Base-by-base conservation (phyloP, 2,888 invertebrate genomes). In the Microplitis manilae region DNA sequence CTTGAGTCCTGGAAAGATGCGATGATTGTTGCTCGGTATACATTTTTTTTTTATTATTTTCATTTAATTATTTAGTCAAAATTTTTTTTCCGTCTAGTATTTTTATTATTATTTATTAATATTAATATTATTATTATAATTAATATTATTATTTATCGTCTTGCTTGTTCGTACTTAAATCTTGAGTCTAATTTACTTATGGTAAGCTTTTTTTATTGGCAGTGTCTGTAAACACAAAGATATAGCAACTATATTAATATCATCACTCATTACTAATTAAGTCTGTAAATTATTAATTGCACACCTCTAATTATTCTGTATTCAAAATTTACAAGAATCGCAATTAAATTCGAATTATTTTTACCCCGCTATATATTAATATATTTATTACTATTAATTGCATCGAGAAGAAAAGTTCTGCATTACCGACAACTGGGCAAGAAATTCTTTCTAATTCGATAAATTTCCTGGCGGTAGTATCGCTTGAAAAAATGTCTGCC, bases 1-100 rank as follows among this genome's bases (percentile, higher is more conserved):
- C 88, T 89, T 88, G 86, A 87, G 85, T 87, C 86, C 84, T 86
- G 87, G 87, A 88, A 88, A 89, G 85, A 87, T 87, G 87, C 85
- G 87, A 84, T 84, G 86, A 86, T 87, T 87, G 84, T 86, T 79
- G 84, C 84, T 85, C 82, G 84, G 82, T 83, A 85, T 77, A 30
- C 30, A 30, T 60, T 59, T 65, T 61, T 60, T 59, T 65, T 61
- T 67, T 77, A n/a, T 59, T 68, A 38, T 61, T 75, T 70, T 79
- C 77, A 72, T 79, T 79, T 81, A 78, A 76, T 76, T 74, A 76
- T 79, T 30, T 62, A 70, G 74, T 73, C 76, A 76, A 20, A 39
- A 75, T 77, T 79, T 65, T 81, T 79, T 78, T 79, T 78, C 76
- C 67, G 79, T 72, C n/a, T 17, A 41, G 76, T 78, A 71, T 76